These are phyloP conservation scores for Callyntrura sp. DNA, from an alignment of 2,888 invertebrate genomes.

Conservation along the genomic window DNA sequence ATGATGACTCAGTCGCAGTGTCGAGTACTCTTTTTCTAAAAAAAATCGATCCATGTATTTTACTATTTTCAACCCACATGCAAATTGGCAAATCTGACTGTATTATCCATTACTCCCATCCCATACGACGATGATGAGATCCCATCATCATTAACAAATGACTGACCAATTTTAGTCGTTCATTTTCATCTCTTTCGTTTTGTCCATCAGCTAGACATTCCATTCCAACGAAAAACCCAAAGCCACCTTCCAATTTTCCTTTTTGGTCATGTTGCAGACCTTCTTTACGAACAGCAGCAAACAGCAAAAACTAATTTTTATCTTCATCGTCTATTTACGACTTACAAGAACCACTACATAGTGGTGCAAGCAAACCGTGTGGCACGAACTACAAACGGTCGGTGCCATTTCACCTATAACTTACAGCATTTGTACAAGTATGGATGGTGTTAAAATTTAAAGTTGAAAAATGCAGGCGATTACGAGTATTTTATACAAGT, in stretches of 20 bases:
- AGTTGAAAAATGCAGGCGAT: conserved; percentile 36
- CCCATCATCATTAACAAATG: conserved; percentile 63
- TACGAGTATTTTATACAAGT: conserved; percentile 36
- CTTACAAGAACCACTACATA: background rate
- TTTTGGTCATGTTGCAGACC: conserved; percentile 67
- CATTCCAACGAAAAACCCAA: conserved; percentile 7
- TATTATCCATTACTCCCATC: background rate
- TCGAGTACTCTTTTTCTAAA: background rate
- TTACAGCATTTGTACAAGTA: background rate
- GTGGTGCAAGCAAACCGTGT: too few species aligned
- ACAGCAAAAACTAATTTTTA: background rate
- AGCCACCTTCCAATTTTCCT: conserved; percentile 49
- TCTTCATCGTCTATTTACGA: conserved; percentile 34
- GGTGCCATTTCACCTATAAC: background rate
- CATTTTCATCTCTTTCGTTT: conserved; percentile 30
- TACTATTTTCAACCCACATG: conserved; percentile 16
- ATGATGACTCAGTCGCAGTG: too few species aligned
- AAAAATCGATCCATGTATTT: conserved; percentile 38
- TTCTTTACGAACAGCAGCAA: conserved; percentile 15
- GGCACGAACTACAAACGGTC: too few species aligned
- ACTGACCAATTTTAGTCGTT: conserved; percentile 56
- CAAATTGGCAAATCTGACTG: background rate
- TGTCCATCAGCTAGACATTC: background rate
- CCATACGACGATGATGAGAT: conserved; percentile 13
- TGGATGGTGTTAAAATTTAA: conserved; percentile 56